phyloP scores from a whole-genome alignment of 1,140 invertebrate species.

The Cecropterus lyciades region DNA sequence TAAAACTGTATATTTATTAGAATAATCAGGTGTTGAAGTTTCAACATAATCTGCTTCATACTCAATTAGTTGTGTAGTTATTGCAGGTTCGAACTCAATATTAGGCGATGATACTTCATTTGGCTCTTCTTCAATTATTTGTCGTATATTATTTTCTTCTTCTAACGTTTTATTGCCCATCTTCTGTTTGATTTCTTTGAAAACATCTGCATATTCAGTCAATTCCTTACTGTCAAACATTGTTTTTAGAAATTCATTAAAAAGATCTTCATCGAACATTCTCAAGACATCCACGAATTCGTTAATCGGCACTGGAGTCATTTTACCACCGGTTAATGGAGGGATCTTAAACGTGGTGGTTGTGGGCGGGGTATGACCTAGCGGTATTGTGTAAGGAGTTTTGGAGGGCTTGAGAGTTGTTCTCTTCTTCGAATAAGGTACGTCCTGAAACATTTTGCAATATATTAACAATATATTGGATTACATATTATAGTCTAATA shows the following conservation, averaged over 20 bases:
- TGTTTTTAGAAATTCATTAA: slow-evolving; percentile 55
- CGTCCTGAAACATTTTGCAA: slow-evolving; percentile 39
- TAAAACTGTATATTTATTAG: slow-evolving; percentile 11
- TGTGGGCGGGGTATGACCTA: slow-evolving; percentile 4
- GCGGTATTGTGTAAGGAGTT: background rate
- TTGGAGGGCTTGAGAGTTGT: slow-evolving; percentile 42
- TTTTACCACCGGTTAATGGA: slow-evolving; percentile 38
- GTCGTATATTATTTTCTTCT: slow-evolving; percentile 12
- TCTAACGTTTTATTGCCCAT: background rate
- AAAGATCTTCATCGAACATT: slow-evolving; percentile 45
- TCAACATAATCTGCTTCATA: slow-evolving; percentile 13
- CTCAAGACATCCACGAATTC: slow-evolving; percentile 42
- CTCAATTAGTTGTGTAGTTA: slow-evolving; percentile 23
- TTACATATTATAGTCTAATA: too few relatives aligned
- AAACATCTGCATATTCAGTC: slow-evolving; percentile 41
- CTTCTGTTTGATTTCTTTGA: slow-evolving; percentile 30
- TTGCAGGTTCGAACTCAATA: slow-evolving; percentile 2
- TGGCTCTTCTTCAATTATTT: slow-evolving; percentile 16
- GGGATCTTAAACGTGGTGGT: slow-evolving; percentile 51
- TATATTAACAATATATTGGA: too few relatives aligned
- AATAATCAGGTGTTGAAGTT: slow-evolving; percentile 9
- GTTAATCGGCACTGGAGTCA: slow-evolving; percentile 40
- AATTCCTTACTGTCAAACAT: slow-evolving; percentile 57
- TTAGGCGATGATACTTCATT: slow-evolving; percentile 7
- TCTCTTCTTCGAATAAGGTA: slow-evolving; percentile 41